A percentile compares a stretch with the other conserved stretches of the same genome.
These are phyloP conservation scores for Cheiracanthium punctorium DNA, from an alignment of 2,888 invertebrate genomes.

Conservation along the genomic window DNA sequence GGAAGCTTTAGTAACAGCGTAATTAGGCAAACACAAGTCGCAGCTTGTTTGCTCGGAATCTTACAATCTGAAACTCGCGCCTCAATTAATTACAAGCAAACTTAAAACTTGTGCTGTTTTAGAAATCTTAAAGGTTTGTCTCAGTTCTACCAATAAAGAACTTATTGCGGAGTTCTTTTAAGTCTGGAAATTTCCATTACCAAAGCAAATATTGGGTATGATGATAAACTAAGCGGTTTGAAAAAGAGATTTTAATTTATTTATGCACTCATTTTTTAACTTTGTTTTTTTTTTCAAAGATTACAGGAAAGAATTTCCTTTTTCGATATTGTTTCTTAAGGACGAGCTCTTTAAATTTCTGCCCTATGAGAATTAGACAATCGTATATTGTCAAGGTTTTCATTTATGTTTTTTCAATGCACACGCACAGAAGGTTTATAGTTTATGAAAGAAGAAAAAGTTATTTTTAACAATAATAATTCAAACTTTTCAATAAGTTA, in stretches of 20 bases:
- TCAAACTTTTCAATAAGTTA: too few relatives aligned
- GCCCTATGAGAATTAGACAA: neutral
- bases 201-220: conserved; percentile 30
- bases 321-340: neutral
- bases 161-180: conserved; percentile 24
- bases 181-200: conserved; percentile 50
- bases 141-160: conserved; percentile 16
- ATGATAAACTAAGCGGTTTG: conserved; percentile 34
- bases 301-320: neutral
- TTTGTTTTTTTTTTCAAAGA: conserved; percentile 16
- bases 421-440: too few relatives aligned
- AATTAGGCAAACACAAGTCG: conserved; percentile 59
- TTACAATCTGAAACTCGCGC: conserved; percentile 25
- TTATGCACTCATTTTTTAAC: conserved; percentile 51
- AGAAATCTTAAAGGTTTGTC: conserved; percentile 47
- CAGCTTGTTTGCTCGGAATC: conserved; percentile 34
- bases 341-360: neutral
- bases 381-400: neutral
- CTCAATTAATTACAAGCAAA: conserved; percentile 64
- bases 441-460: too few relatives aligned
- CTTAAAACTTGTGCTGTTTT: conserved; percentile 58
- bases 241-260: conserved; percentile 56
- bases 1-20: conserved; percentile 54
- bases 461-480: too few relatives aligned
- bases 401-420: too few relatives aligned